Percentiles rank a stretch among this genome's conserved stretches.
Evolutionary conservation across 92 coral and sea anemone genomes (phyloP).

Genomic region (Parazoanthus darwini): DNA sequence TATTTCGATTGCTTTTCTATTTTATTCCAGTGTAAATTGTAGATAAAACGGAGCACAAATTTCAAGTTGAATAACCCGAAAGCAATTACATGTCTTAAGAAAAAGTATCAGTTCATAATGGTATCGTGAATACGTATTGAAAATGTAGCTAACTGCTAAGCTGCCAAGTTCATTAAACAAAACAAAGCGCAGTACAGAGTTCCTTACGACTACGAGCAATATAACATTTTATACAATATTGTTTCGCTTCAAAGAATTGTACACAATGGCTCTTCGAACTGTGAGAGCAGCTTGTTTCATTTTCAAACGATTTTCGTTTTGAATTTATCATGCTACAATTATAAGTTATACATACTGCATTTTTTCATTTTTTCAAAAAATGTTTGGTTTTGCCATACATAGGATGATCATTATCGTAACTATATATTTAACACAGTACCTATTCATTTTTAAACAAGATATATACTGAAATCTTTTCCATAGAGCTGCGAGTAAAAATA

Average conservation of each 20-base stretch:
- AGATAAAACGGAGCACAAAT: background rate
- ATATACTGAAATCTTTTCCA: too few relatives aligned
- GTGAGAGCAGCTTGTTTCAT: too few relatives aligned
- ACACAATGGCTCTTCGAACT: background rate
- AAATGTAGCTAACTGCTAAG: background rate
- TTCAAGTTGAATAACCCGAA: background rate
- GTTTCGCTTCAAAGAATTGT: background rate
- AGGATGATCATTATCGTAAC: too few relatives aligned
- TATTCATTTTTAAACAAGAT: too few relatives aligned
- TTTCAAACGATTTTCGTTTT: background rate
- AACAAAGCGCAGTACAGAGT: background rate
- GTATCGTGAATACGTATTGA: background rate
- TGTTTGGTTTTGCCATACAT: too few relatives aligned
- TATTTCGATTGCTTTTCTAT: background rate
- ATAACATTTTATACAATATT: too few relatives aligned
- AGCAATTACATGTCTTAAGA: background rate
- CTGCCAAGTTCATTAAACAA: background rate
- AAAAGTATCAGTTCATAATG: too few relatives aligned
- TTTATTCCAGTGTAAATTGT: background rate
- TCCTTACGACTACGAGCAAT: background rate
- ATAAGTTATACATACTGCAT: too few relatives aligned
- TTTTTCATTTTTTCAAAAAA: too few relatives aligned
- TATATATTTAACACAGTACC: too few relatives aligned
- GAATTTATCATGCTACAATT: too few relatives aligned
- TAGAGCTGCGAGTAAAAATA: too few relatives aligned